A percentile compares a stretch with the other conserved stretches of the same genome.
Conservation (phyloP, 2,888 invertebrate genomes). For the Dimorphilus gyrociliatus region DNA sequence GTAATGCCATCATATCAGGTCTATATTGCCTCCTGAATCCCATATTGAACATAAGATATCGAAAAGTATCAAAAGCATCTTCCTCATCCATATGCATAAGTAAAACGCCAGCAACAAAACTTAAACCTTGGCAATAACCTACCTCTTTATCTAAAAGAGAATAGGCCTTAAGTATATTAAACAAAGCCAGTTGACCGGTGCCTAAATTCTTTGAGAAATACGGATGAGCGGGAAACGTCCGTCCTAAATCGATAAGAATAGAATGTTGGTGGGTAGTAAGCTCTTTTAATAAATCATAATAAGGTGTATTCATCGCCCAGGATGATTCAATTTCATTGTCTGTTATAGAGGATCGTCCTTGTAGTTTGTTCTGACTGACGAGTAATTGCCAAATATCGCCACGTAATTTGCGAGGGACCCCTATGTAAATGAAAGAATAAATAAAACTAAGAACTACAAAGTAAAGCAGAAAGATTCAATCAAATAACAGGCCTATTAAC, state of each 20-base stretch:
- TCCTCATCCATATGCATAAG: conserved; percentile 83
- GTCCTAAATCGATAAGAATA: conserved; percentile 76
- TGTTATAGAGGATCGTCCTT: conserved; percentile 2
- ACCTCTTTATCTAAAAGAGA: conserved; percentile 82
- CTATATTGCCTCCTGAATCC: conserved; percentile 73
- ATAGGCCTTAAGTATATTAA: conserved; percentile 86
- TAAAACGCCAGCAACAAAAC: conserved; percentile 82
- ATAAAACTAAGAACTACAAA: too few species aligned
- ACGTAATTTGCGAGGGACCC: conserved; percentile 64
- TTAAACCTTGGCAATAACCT: conserved; percentile 88
- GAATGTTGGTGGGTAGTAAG: conserved; percentile 89
- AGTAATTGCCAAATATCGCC: conserved; percentile 84
- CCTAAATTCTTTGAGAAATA: conserved; percentile 81
- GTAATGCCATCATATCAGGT: conserved; percentile 78
- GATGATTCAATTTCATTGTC: conserved; percentile 3
- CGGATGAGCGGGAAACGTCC: conserved; percentile 83
- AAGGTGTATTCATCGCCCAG: conserved; percentile 47
- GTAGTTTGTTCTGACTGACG: conserved; percentile 53
- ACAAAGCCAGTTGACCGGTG: conserved; percentile 76
- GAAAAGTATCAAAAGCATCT: conserved; percentile 66
- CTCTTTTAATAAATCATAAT: conserved; percentile 60
- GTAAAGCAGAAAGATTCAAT: too few species aligned
- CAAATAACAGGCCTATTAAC: too few species aligned
- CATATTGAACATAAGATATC: conserved; percentile 77
- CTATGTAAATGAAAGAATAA: conserved; percentile 37